Conservation (phyloP, 2,113 vertebrate genomes). For the Mohoua ochrocephala region DNA sequence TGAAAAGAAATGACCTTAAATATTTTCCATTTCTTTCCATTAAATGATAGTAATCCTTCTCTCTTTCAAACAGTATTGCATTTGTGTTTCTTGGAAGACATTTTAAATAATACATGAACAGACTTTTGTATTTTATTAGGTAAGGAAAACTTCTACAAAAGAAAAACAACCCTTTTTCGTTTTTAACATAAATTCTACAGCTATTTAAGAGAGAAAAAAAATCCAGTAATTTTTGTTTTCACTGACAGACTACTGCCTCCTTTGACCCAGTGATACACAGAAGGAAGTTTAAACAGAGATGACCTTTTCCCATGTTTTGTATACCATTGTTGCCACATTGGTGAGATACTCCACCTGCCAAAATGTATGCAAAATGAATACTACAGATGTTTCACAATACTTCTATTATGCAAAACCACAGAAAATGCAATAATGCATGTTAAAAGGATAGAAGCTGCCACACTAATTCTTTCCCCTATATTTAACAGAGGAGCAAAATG, state of each 20-base stretch:
- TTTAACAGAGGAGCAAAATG: not conserved
- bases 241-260: not conserved
- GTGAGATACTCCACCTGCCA: not conserved
- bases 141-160: not conserved
- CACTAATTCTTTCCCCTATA: not conserved
- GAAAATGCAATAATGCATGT: not conserved
- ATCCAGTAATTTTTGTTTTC: not conserved
- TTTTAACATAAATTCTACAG: not conserved
- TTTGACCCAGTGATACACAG: not conserved
- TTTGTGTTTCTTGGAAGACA: not conserved
- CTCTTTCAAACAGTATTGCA: not conserved
- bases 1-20: slow-evolving; percentile 37
- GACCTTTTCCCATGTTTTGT: not conserved
- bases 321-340: not conserved
- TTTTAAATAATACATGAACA: not conserved
- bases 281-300: not conserved
- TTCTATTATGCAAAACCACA: not conserved
- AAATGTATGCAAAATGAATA: not conserved
- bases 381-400: not conserved
- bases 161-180: not conserved
- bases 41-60: slow-evolving; percentile 33
- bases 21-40: slow-evolving; percentile 39
- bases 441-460: not conserved
- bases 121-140: not conserved
- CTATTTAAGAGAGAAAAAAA: not conserved